Conservation (phyloP, 2,888 invertebrate species). For the Cyaniris semiargus region DNA sequence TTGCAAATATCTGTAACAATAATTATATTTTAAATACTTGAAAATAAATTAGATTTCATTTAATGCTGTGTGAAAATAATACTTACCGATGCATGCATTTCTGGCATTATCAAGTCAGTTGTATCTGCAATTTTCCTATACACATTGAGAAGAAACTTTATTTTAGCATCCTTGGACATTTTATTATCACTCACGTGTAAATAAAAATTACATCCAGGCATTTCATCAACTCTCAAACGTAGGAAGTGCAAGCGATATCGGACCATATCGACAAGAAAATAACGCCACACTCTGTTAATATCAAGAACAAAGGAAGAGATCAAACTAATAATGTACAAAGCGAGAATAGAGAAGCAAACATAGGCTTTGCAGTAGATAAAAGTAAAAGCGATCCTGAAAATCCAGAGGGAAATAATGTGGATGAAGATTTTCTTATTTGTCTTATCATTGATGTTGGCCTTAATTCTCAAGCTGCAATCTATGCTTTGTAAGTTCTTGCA, state of each 20-base stretch:
- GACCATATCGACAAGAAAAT: constrained; percentile 57
- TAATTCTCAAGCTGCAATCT: constrained; percentile 58
- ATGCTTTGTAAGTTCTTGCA: constrained; percentile 51
- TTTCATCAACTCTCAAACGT: constrained; percentile 57
- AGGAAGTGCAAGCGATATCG: constrained; percentile 60
- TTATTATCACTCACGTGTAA: constrained; percentile 60
- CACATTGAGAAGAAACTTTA: constrained; percentile 55
- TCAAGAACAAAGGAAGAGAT: constrained; percentile 62
- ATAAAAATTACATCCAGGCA: constrained; percentile 54
- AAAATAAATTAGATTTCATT: neutral
- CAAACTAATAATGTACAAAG: constrained; percentile 51
- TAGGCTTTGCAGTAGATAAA: constrained; percentile 51
- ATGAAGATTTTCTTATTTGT: constrained; percentile 48
- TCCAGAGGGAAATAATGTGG: constrained; percentile 50
- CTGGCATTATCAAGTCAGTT: constrained; percentile 59
- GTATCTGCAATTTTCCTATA: constrained; percentile 62
- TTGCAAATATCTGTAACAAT: constrained; percentile 63
- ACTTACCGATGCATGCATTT: constrained; percentile 64
- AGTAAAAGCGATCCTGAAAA: constrained; percentile 52
- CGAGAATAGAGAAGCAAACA: constrained; percentile 48
- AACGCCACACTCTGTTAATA: constrained; percentile 65
- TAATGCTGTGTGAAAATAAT: neutral
- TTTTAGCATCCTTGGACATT: constrained; percentile 56
- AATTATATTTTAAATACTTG: constrained; percentile 6
- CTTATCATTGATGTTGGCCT: constrained; percentile 47